These are phyloP conservation scores for Temnopleurus reevesii DNA, from an alignment of 53 echinoderm and acorn worm genomes.

Conservation along the genomic window DNA sequence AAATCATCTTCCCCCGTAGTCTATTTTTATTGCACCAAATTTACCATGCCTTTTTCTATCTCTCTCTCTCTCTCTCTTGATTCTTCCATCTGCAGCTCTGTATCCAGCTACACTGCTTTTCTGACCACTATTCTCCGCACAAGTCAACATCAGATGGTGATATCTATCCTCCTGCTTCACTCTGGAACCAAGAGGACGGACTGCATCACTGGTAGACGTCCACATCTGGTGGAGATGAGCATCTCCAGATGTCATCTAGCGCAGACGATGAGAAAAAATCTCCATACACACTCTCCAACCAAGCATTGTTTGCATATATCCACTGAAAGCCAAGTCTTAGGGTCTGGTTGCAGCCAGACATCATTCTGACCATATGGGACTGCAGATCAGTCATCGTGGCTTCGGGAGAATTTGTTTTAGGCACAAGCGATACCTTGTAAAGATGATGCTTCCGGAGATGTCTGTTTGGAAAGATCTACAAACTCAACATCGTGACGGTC, in stretches of 20 bases:
- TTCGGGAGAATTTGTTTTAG: background rate
- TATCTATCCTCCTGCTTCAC: background rate
- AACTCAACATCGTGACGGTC: conserved; percentile 1
- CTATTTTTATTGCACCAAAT: background rate
- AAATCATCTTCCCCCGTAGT: background rate
- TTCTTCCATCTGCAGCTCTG: background rate
- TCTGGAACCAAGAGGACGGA: background rate
- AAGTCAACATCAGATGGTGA: background rate
- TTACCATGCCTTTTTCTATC: background rate
- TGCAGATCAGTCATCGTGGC: background rate
- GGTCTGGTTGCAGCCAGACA: background rate
- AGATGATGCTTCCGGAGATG: background rate
- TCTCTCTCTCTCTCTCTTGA: background rate
- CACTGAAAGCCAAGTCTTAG: background rate
- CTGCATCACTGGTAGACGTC: background rate
- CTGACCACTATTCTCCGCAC: background rate
- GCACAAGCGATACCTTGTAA: conserved; percentile 11
- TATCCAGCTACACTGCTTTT: background rate
- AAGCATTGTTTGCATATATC: background rate
- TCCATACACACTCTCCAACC: conserved; percentile 6
- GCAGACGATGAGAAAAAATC: background rate
- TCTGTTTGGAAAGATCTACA: background rate
- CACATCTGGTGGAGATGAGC: background rate
- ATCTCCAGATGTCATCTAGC: background rate
- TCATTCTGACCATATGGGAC: conserved; percentile 18